Base-by-base conservation (phyloP, 2,113 vertebrate genomes). In the Probosciger aterrimus region DNA sequence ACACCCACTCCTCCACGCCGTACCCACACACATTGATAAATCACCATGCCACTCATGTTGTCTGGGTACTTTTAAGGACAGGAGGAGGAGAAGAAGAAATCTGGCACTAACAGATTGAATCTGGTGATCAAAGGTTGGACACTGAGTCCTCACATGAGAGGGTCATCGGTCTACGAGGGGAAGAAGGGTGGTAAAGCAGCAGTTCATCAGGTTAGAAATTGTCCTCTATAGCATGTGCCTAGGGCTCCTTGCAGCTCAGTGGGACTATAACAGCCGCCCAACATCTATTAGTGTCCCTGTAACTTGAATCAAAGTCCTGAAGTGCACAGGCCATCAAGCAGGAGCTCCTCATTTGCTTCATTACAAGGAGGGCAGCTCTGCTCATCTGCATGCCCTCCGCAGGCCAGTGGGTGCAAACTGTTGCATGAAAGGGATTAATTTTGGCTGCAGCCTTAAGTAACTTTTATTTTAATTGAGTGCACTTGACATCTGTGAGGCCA, bases 1-100 rank as follows among this genome's bases (percentile, higher is more conserved):
- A 14, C 0, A 1, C 22, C 16, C 37, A 2, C 35, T 74, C 11
- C 39, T 55, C 37, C 43, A 12, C 0, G 0, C 39, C 1, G 0
- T 35, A 14, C 19, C 46, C 63, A 30, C 46, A 16, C 20, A 3
- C 10, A 1, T 9, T 37, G 37, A 11, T 44, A n/a, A 10, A 18
- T 13, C 30, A 44, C 28, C 41, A 44, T n/a, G 35, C 16, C 47
- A 37, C 4, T 2, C n/a, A 23, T 43, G 23, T 25, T n/a, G 27
- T 49, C 28, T 33, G 35, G 46, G 39, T 50, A 33, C 11, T 50
- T 64, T 41, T 63, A 44, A 63, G 46, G 46, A 30, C 44, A n/a
- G 13, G 59, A 80, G 10, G 41, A 74, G n/a, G 22, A 46, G n/a
- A 23, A 71, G n/a, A 23, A 71, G 53, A n/a, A 65, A 67, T 13